These are phyloP conservation scores for Protomyctophum bolini DNA, from an alignment of 2,113 vertebrate genomes.

Conservation along the genomic window DNA sequence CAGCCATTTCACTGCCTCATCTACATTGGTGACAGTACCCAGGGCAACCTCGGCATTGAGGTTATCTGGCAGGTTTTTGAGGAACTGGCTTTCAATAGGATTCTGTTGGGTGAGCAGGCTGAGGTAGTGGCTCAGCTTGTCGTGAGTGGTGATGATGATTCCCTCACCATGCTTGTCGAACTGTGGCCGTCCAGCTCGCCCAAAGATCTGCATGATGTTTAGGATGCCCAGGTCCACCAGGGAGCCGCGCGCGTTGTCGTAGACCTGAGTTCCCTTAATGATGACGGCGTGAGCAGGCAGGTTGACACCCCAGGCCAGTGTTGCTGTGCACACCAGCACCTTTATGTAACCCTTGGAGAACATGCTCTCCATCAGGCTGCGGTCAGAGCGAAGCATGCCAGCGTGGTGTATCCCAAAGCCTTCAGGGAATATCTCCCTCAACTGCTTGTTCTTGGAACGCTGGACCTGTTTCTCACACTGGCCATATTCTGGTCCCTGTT, in stretches of 20 bases:
- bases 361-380: slow-evolving; percentile 91
- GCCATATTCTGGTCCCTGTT: slow-evolving; percentile 89
- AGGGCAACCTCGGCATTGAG: slow-evolving; percentile 96
- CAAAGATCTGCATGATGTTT: slow-evolving; percentile 99
- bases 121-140: slow-evolving; percentile 97
- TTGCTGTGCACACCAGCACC: slow-evolving; percentile 95
- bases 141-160: slow-evolving; percentile 94
- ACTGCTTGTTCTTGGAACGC: slow-evolving; percentile 95
- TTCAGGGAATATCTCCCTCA: slow-evolving; percentile 95
- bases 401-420: slow-evolving; percentile 98
- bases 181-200: slow-evolving; percentile 94
- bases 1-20: slow-evolving; percentile 98
- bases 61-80: slow-evolving; percentile 93
- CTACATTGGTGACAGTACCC: slow-evolving; percentile 96
- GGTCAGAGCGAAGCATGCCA: slow-evolving; percentile 94
- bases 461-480: slow-evolving; percentile 97
- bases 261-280: slow-evolving; percentile 99
- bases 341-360: slow-evolving; percentile 94
- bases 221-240: slow-evolving; percentile 98
- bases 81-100: slow-evolving; percentile 98
- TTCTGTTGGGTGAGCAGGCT: slow-evolving; percentile 97
- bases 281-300: slow-evolving; percentile 97
- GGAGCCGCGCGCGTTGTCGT: slow-evolving; percentile 94
- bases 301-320: slow-evolving; percentile 98
- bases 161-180: slow-evolving; percentile 97